These are phyloP conservation scores for Actenoides lindsayi DNA, from an alignment of 2,113 vertebrate genomes.

Conservation along the genomic window DNA sequence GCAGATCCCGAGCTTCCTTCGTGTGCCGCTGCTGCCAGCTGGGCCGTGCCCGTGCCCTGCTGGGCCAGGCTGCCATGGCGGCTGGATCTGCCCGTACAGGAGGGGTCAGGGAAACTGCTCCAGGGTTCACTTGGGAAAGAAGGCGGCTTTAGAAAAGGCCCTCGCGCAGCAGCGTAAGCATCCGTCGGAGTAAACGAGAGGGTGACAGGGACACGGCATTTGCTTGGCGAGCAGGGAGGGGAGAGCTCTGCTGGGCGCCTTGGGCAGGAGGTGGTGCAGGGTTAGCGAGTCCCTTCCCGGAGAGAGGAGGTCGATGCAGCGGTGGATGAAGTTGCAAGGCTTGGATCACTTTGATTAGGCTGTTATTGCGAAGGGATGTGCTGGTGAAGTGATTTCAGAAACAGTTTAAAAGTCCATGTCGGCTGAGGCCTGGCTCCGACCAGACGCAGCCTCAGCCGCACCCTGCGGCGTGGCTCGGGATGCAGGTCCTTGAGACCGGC, in stretches of 20 bases:
- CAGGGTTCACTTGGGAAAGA: background rate
- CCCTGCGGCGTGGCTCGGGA: background rate
- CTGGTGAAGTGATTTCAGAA: background rate
- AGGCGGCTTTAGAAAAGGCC: background rate
- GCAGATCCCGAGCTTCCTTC: background rate
- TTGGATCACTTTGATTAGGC: background rate
- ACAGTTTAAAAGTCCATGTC: background rate
- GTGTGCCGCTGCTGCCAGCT: background rate
- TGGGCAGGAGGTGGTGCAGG: background rate
- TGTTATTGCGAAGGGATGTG: background rate
- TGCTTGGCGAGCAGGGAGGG: accelerated
- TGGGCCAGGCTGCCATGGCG: accelerated
- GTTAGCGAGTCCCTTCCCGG: background rate
- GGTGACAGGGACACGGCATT: background rate
- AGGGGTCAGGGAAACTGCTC: background rate
- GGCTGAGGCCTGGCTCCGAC: background rate
- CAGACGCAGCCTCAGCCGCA: accelerated
- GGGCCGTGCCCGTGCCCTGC: background rate
- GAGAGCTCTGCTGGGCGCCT: background rate
- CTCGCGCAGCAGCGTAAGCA: background rate
- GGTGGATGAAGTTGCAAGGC: background rate
- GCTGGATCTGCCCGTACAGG: background rate
- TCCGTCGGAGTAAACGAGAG: background rate
- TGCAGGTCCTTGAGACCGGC: accelerated
- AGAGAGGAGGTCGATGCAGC: background rate